These are phyloP conservation scores for Chaetodon auriga DNA, from an alignment of 2,113 vertebrate species.

Conservation along the genomic window DNA sequence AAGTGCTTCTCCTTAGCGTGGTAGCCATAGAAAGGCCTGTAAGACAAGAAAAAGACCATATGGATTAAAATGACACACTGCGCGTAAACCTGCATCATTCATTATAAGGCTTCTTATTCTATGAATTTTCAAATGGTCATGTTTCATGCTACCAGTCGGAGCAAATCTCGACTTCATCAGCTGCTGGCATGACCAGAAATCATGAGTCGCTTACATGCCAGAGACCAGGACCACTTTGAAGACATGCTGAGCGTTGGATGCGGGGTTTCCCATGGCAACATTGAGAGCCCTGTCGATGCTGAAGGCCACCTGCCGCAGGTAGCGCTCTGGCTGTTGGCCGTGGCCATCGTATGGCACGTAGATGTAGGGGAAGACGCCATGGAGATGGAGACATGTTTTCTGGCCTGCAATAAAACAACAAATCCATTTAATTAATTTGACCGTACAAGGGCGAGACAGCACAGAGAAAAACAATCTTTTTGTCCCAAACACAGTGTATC, in stretches of 20 bases:
- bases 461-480: too few species aligned
- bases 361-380: constrained; percentile 96
- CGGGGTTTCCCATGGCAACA: constrained; percentile 94
- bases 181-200: neutral
- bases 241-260: constrained; percentile 91
- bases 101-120: neutral
- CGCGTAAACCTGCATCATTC: neutral
- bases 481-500: too few species aligned
- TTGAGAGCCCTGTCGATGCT: constrained; percentile 98
- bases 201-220: constrained; percentile 90
- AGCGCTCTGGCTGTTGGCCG: constrained; percentile 88
- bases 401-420: constrained; percentile 87
- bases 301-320: constrained; percentile 95
- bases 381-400: constrained; percentile 98
- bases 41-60: constrained; percentile 48
- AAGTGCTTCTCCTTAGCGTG: constrained; percentile 96
- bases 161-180: neutral
- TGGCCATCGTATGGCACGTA: constrained; percentile 94
- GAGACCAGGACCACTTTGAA: constrained; percentile 97
- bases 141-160: neutral
- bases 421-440: neutral
- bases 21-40: constrained; percentile 97
- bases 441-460: too few species aligned
- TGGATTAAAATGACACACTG: neutral
- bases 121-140: neutral